Base-by-base conservation (phyloP, 2,797 vertebrate species). In the Xenops minutus region DNA sequence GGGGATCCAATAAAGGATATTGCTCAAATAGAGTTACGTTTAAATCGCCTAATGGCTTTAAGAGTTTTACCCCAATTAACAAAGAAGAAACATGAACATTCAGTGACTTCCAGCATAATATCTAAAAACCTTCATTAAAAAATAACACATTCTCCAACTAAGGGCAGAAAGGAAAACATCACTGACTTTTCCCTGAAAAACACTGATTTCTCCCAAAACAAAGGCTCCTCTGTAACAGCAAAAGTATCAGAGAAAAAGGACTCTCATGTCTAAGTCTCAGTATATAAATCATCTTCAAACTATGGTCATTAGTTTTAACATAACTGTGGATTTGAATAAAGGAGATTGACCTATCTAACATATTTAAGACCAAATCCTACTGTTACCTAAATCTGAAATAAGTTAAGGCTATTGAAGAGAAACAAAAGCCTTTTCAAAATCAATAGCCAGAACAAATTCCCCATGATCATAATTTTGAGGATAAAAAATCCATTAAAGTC, bases 21-120 rank as follows among this genome's bases (percentile, higher is more conserved):
- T 96, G 97, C 97, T 98, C 95, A 97, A 97, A 97, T 97, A 97
- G 95, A 98, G 97, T 97, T 98, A 97, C 98, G 97, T 98, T 98
- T 98, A 98, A 98, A 97, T 98, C 66, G 88, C 96, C 93, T 98
- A 98, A 98, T 98, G 96, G 97, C 96, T 97, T 97, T 97, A 97
- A 97, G 95, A 97, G 97, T 97, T 97, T 98, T 98, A 97, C 94
- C 96, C 97, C 98, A 98, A 98, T 98, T 98, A 98, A 98, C 97
- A 96, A 97, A 97, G 96, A 98, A 97, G 96, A 98, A 98, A 98
- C 95, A 94, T 91, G 96, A 97, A 96, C 96, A 97, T 90, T 97
- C 96, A 95, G 96, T 97, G 96, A 97, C 97, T 98, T 97, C 69
- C 95, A 97, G 96, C 56, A 95, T 85, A 96, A 95, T 87, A 95